A percentile compares a stretch with the other conserved stretches of the same genome.
Evolutionary conservation across 2,888 invertebrate genomes (phyloP).

Genomic region (Junonia oenone): DNA sequence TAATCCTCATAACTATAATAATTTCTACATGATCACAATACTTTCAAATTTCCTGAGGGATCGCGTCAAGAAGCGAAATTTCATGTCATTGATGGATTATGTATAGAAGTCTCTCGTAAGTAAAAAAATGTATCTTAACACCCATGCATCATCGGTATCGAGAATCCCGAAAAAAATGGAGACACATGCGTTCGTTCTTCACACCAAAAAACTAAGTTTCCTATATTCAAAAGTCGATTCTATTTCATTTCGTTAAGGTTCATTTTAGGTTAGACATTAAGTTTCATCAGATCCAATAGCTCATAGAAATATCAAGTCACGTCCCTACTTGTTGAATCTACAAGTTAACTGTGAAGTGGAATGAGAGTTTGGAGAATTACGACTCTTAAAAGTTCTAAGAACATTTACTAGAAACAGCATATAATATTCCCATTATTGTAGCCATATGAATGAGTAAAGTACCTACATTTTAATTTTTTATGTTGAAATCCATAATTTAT

Average conservation of each 20-base stretch:
- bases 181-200: not conserved
- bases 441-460: no score
- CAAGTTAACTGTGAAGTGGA: slow-evolving; percentile 19
- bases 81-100: slow-evolving; percentile 55
- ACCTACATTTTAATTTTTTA: no score
- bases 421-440: no score
- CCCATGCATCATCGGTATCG: slow-evolving; percentile 14
- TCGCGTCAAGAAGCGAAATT: slow-evolving; percentile 37
- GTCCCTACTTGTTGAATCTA: slow-evolving; percentile 24
- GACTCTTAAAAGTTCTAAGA: not conserved
- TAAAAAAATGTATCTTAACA: slow-evolving; percentile 8
- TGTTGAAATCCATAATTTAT: no score
- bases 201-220: not conserved
- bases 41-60: slow-evolving; percentile 22
- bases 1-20: no score
- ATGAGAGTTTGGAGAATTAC: slow-evolving; percentile 11
- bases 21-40: slow-evolving; percentile 11
- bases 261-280: not conserved
- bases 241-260: not conserved
- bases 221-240: not conserved
- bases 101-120: slow-evolving; percentile 19
- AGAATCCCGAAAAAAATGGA: slow-evolving; percentile 7
- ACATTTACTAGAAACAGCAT: slow-evolving; percentile 3
- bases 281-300: slow-evolving; percentile 1
- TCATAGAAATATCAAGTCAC: slow-evolving; percentile 20